Evolutionary conservation across 2,888 invertebrate species (phyloP).

Genomic region (Didymodactylos carnosus): DNA sequence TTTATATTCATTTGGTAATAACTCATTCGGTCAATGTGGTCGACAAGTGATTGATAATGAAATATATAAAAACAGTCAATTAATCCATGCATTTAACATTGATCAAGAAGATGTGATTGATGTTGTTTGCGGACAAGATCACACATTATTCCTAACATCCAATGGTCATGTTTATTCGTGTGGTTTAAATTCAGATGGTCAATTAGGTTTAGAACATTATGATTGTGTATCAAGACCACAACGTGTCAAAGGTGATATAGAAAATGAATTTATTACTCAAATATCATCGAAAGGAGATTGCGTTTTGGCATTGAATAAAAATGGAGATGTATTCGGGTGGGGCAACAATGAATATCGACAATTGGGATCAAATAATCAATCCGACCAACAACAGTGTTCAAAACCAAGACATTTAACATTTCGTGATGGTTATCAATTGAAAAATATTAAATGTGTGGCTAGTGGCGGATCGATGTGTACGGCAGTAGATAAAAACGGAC

Average conservation of each 20-base stretch:
- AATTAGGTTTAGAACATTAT: slow-evolving; percentile 38
- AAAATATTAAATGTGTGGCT: slow-evolving; percentile 5
- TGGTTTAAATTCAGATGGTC: slow-evolving; percentile 86
- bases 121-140: slow-evolving; percentile 73
- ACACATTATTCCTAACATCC: slow-evolving; percentile 59
- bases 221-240: slow-evolving; percentile 21
- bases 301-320: slow-evolving; percentile 64
- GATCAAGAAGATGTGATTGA: slow-evolving; percentile 21
- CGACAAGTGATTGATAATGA: slow-evolving; percentile 55
- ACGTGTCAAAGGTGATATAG: slow-evolving; percentile 56
- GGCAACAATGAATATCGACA: slow-evolving; percentile 85
- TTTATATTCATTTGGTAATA: slow-evolving; percentile 67
- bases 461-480: slow-evolving; percentile 5
- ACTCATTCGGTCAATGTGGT: slow-evolving; percentile 81
- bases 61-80: slow-evolving; percentile 39
- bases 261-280: slow-evolving; percentile 57
- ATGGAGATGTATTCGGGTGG: slow-evolving; percentile 83
- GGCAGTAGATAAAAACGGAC: slow-evolving; percentile 48
- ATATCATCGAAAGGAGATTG: slow-evolving; percentile 62
- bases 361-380: slow-evolving; percentile 36
- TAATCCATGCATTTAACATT: slow-evolving; percentile 18
- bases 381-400: slow-evolving; percentile 14
- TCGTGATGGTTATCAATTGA: background rate
- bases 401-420: slow-evolving; percentile 18
- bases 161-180: slow-evolving; percentile 62